Evolutionary conservation across 2,113 vertebrate genomes (phyloP), one percentile per base, ranked within the genome.

Genomic region (Pollimyrus isidori): DNA sequence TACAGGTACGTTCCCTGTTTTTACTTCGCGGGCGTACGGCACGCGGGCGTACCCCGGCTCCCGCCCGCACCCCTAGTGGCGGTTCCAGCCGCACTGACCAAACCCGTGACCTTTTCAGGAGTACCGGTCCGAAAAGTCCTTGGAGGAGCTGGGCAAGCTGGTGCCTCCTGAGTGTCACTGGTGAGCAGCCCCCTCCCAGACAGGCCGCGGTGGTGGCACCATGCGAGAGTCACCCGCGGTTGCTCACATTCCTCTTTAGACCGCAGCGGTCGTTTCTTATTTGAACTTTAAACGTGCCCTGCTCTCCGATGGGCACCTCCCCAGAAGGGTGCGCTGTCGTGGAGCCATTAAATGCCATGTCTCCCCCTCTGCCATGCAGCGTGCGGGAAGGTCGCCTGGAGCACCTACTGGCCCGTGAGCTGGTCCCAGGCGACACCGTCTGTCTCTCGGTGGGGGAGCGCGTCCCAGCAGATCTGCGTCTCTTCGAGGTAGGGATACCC

Each of bases 91-190:
- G 7, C 39, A 30, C 49, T 87, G 49, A 87, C n/a, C 17, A 5
- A 42, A 19, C 73, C 46, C 50, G 11, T 9, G 39, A 87, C 73
- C 76, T n/a, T 50, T 92, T 87, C 91, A 99, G 98, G 98, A 99
- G 92, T 99, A 99, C 92, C 97, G 98, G 89, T 99, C 98, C 89
- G 98, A 99, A 95, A 99, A 99, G 91, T 99, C 98, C 91, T 95
- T 99, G 50, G 98, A 98, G 94, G 98, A 99, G 89, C 92, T 99
- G 87, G 97, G 96, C 91, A 99, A 99, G 94, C 96, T 99, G 93
- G 96, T 99, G 90, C 98, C 98, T 94, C 98, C 98, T 92, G 97
- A 97, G 96, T 99, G 98, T 92, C 97, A 99, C 93, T 99, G 98
- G 98, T 99, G 96, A 92, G 96, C 90, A 53, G 35, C 23, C n/a